phyloP scores from a whole-genome alignment of 1,140 invertebrate species.

The Neelides sp. region DNA sequence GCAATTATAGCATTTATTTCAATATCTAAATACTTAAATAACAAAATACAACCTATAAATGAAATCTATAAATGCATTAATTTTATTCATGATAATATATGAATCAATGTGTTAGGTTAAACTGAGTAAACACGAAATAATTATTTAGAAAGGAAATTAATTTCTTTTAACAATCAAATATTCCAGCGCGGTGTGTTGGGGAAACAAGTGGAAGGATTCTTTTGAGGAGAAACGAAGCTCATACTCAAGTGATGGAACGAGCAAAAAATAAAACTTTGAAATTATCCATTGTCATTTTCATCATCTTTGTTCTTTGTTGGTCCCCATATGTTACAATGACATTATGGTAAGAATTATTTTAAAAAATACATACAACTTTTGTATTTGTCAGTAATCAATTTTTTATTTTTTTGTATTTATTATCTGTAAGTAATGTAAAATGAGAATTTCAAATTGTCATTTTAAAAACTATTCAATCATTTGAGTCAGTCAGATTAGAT shows the following conservation, averaged over 20 bases:
- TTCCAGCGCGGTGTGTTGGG: slow-evolving; percentile 8
- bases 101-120: neutral
- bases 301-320: slow-evolving; percentile 64
- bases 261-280: slow-evolving; percentile 56
- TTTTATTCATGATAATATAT: neutral
- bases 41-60: too few species aligned
- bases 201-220: slow-evolving; percentile 33
- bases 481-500: neutral
- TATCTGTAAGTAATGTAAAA: neutral
- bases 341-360: slow-evolving; percentile 45
- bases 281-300: slow-evolving; percentile 68
- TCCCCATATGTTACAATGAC: slow-evolving; percentile 62
- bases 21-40: too few species aligned
- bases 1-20: too few species aligned
- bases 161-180: neutral
- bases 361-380: neutral
- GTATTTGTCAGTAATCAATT: neutral
- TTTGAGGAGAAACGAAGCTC: slow-evolving; percentile 52
- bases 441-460: neutral
- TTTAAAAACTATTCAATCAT: neutral
- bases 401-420: neutral
- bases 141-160: neutral
- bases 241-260: slow-evolving; percentile 50
- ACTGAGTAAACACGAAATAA: neutral
- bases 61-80: slow-evolving; percentile 1